A percentile compares a stretch with the other conserved stretches of the same genome.
Conservation (phyloP, 2,797 vertebrate genomes). For the Enteromius fasciolatus region DNA sequence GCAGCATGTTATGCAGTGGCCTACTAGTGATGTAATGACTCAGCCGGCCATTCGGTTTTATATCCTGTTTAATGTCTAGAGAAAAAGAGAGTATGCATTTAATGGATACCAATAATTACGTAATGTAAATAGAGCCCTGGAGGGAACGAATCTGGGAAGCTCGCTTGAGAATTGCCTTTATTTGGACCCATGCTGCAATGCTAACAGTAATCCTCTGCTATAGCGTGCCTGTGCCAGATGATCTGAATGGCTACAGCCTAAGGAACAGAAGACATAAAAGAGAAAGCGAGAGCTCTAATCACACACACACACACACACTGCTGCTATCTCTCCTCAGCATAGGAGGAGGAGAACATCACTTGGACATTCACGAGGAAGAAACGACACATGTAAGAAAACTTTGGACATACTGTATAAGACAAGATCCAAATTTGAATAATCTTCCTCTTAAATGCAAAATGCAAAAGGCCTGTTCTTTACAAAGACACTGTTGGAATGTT, state of each 20-base stretch:
- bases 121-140: slow-evolving; percentile 31
- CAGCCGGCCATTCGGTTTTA: neutral
- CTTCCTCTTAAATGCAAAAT: slow-evolving; percentile 11
- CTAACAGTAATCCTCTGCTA: slow-evolving; percentile 11
- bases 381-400: neutral
- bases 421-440: slow-evolving; percentile 36
- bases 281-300: neutral
- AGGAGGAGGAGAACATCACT: slow-evolving; percentile 1
- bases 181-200: slow-evolving; percentile 25
- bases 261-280: neutral
- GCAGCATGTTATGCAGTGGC: neutral
- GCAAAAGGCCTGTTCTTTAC: slow-evolving; percentile 15
- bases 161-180: slow-evolving; percentile 31
- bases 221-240: neutral
- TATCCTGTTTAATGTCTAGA: slow-evolving; percentile 19
- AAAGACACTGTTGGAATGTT: slow-evolving; percentile 26
- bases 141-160: slow-evolving; percentile 22
- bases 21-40: slow-evolving; percentile 19
- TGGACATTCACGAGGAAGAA: neutral
- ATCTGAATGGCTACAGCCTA: slow-evolving; percentile 1
- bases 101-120: slow-evolving; percentile 12
- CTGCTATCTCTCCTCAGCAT: neutral
- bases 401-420: neutral
- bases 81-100: neutral
- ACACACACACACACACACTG: neutral